Percentiles rank a stretch among this genome's conserved stretches.
phyloP scores from a whole-genome alignment of 2,797 vertebrate species.

The Odontamblyopus rebecca region DNA sequence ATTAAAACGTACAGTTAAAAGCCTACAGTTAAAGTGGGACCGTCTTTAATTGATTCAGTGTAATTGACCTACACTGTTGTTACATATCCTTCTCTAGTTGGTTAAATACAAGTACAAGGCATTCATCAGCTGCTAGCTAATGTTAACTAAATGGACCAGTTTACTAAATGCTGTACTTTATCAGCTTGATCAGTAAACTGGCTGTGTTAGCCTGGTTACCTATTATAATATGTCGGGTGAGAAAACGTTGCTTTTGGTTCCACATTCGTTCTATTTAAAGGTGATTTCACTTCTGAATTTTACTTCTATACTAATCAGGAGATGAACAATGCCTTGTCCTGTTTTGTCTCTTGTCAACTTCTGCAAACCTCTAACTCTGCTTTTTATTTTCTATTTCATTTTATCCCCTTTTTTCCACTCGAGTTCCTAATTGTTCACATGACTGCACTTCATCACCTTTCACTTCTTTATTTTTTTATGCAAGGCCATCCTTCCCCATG shows the following conservation, averaged over 20 bases:
- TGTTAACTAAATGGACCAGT: not conserved
- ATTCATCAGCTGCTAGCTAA: not conserved
- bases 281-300: no score
- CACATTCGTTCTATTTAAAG: not conserved
- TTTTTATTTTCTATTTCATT: not conserved
- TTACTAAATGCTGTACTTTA: not conserved
- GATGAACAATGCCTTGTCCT: not conserved
- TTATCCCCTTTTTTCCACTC: not conserved
- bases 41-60: no score
- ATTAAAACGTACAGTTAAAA: no score
- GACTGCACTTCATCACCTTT: not conserved
- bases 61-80: no score
- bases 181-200: not conserved
- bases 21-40: no score
- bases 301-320: not conserved
- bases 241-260: not conserved
- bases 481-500: not conserved
- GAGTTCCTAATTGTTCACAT: not conserved
- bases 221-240: not conserved
- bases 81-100: not conserved
- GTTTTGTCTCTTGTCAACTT: not conserved
- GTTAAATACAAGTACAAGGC: not conserved
- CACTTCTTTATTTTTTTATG: constrained; percentile 9
- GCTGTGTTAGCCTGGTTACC: not conserved
- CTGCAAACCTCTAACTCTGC: not conserved